Percentiles rank a stretch among this genome's conserved stretches.
Conservation (phyloP, 1,140 invertebrate genomes). For the Rhynchophorus ferrugineus region DNA sequence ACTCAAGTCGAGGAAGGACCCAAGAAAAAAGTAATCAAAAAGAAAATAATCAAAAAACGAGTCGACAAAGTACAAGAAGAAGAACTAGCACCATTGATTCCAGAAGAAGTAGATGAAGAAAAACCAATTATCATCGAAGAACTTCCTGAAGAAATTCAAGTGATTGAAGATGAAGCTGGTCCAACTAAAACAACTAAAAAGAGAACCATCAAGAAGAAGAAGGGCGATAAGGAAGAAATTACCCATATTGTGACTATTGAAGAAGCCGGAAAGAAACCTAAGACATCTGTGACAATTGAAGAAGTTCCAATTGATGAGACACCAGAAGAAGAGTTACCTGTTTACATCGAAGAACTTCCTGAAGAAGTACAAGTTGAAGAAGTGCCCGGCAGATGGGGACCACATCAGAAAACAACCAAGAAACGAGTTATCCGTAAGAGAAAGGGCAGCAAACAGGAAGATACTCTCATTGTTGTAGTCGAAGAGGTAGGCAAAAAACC, state of each 20-base stretch:
- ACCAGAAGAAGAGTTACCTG: conserved; percentile 33
- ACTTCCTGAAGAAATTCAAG: conserved; percentile 31
- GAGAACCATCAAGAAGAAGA: conserved; percentile 36
- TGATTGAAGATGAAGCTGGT: conserved; percentile 30
- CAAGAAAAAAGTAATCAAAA: conserved; percentile 31
- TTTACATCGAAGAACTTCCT: conserved; percentile 34
- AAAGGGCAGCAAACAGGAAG: conserved; percentile 31
- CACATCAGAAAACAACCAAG: conserved; percentile 38
- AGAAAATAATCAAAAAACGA: conserved; percentile 28
- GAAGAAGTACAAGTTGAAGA: conserved; percentile 36
- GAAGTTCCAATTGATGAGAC: conserved; percentile 22
- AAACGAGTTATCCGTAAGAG: conserved; percentile 39
- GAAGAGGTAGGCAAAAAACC: conserved; percentile 38
- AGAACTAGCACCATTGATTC: conserved; percentile 32
- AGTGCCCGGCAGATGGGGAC: conserved; percentile 28
- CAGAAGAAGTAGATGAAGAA: conserved; percentile 31
- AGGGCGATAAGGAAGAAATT: conserved; percentile 35
- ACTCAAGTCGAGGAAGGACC: conserved; percentile 34
- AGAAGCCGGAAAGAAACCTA: conserved; percentile 38
- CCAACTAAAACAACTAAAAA: conserved; percentile 40
- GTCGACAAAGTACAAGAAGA: conserved; percentile 29
- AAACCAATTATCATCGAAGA: conserved; percentile 29
- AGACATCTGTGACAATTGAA: conserved; percentile 33
- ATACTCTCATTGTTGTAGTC: conserved; percentile 33
- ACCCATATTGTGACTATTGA: conserved; percentile 40